Evolutionary conservation across 2,888 invertebrate genomes (phyloP).

Genomic region (Meliscaeva auricollis): DNA sequence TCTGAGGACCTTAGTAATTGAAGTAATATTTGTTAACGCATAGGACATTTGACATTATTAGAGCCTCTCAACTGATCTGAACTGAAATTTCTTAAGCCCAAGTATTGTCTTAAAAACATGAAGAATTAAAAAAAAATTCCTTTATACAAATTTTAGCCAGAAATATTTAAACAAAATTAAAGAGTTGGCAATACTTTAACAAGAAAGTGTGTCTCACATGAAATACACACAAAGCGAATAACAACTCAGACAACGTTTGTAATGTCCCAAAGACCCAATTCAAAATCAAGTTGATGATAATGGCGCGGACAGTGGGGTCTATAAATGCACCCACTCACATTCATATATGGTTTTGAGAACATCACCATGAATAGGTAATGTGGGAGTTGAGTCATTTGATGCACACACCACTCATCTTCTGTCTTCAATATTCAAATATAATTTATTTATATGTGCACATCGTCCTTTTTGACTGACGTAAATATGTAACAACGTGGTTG

Average conservation of each 20-base stretch:
- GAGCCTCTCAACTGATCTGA: too few species aligned
- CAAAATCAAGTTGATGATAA: constrained; percentile 19
- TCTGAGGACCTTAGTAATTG: too few species aligned
- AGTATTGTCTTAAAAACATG: too few species aligned
- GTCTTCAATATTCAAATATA: constrained; percentile 62
- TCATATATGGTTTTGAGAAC: constrained; percentile 26
- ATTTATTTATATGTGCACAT: constrained; percentile 61
- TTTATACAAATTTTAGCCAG: too few species aligned
- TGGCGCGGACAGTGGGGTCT: neutral
- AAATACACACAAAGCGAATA: constrained; percentile 9
- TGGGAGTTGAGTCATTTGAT: constrained; percentile 69
- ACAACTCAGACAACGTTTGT: constrained; percentile 60
- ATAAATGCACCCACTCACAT: constrained; percentile 18
- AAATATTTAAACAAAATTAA: neutral
- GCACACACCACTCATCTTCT: constrained; percentile 55
- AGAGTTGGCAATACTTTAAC: constrained; percentile 15
- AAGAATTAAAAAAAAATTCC: too few species aligned
- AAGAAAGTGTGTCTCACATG: constrained; percentile 18
- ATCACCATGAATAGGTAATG: constrained; percentile 71
- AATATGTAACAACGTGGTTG: constrained; percentile 59
- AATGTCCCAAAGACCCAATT: constrained; percentile 69
- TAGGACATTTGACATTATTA: too few species aligned
- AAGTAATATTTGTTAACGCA: too few species aligned
- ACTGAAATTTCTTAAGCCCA: too few species aligned
- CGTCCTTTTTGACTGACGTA: constrained; percentile 64